Base-by-base conservation (phyloP, 2,113 vertebrate genomes). In the Muntiacus muntjak region DNA sequence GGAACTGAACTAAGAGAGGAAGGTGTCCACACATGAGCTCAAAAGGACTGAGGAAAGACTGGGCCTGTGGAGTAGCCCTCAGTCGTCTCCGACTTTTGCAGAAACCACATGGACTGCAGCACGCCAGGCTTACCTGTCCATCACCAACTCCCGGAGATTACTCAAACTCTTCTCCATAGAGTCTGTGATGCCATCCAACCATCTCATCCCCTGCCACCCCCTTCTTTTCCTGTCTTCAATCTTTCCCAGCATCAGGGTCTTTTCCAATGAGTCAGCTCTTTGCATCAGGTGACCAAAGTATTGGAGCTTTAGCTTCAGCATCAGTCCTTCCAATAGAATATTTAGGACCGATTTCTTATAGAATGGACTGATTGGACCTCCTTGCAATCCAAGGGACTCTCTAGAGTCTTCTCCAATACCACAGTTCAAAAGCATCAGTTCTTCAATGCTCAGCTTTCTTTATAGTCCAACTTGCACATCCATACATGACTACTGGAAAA, bases 141-240 rank as follows among this genome's bases (percentile, higher is more conserved):
- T 71, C 67, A 40, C n/a, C 19, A 71, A 71, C 19, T 71, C 67
- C n/a, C 0, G 0, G 19, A 71, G 5, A 5, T 71, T 71, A 71
- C n/a, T 71, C n/a, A 71, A 3, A 23, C n/a, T 40, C n/a, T 71
- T 71, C 67, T 40, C 67, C 11, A 54, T 19, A 54, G 16, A 54
- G 52, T 54, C 52, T 0, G 6, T 54, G 16, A 54, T 40, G 67
- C n/a, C 19, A 71, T 40, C 19, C 10, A 71, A 12, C n/a, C 10
- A 40, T 36, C 10, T 71, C 4, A 40, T 36, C 10, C 10, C 0
- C 19, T 23, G 19, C 8, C 0, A 1, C n/a, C n/a, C 19, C 2
- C 67, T 36, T 40, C 67, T 71, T 5, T 40, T 71, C 10, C 19
- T 71, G n/a, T 5, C 67, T 23, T 71, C n/a, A 71, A 21, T 71